Conservation (phyloP, 2,797 vertebrate genomes). For the Sandelia bainsii region DNA sequence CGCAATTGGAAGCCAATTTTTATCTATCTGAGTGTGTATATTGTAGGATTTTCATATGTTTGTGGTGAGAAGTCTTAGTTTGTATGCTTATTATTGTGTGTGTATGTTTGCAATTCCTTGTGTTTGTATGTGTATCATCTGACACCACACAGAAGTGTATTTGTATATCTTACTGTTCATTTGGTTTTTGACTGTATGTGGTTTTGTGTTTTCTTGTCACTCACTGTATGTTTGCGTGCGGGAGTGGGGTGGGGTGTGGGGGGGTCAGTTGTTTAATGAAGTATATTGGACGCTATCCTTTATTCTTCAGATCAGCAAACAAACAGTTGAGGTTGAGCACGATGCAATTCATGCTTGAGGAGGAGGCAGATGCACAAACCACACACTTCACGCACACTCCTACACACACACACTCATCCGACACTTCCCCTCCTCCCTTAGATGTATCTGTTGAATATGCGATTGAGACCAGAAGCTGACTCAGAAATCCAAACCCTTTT, state of each 20-base stretch:
- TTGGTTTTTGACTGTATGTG: slow-evolving; percentile 1
- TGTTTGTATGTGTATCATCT: slow-evolving; percentile 15
- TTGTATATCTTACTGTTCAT: background rate
- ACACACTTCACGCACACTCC: background rate
- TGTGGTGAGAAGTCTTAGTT: slow-evolving; percentile 1
- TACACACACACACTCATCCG: background rate
- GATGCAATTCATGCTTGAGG: slow-evolving; percentile 31
- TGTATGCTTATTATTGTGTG: background rate
- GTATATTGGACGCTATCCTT: slow-evolving; percentile 18
- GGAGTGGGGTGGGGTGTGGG: no score
- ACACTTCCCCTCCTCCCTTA: slow-evolving; percentile 19
- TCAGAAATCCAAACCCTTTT: slow-evolving; percentile 14
- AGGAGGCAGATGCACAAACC: slow-evolving; percentile 29
- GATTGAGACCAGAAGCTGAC: slow-evolving; percentile 14
- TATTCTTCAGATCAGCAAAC: slow-evolving; percentile 47
- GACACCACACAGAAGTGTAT: background rate
- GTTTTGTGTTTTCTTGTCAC: background rate
- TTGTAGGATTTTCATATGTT: slow-evolving; percentile 8
- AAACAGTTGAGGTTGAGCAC: slow-evolving; percentile 24
- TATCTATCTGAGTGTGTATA: slow-evolving; percentile 59
- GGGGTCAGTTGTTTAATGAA: slow-evolving; percentile 20
- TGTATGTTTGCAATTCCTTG: background rate
- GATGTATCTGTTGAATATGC: slow-evolving; percentile 57
- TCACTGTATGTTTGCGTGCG: background rate
- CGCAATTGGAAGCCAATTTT: slow-evolving; percentile 51